Base-by-base conservation (phyloP, 2,888 invertebrate genomes). In the Agelastica alni region DNA sequence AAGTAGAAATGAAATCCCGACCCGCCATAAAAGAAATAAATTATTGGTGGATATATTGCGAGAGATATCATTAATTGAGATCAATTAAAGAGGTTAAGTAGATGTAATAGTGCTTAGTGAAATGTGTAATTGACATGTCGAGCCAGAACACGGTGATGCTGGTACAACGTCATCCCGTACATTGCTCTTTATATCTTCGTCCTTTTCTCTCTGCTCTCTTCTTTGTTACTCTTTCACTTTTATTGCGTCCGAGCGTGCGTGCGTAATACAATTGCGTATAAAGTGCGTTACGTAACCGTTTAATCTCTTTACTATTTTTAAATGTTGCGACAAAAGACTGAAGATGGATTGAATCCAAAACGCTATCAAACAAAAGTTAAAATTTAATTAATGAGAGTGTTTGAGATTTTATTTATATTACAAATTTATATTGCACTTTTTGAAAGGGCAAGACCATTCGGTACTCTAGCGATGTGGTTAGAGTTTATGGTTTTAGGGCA, bases 31-130 rank as follows among this genome's bases (percentile, higher is more conserved):
- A 53, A 56, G 64, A 63, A 63, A 62, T 68, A 59, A 67, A 69
- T 69, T 59, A 66, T 64, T 66, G 53, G 55, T 59, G 52, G 34
- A 16, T 22, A 28, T 37, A 28, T 26, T 36, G 36, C 36, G 58
- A 60, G 57, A 65, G 62, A 65, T 62, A 64, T 66, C 65, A 62
- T 59, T 69, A 72, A 74, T 74, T 73, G 74, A 64, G 73, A 65
- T 74, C 74, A 74, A 74, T 74, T 74, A 70, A 69, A 68, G 67
- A 70, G 74, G 74, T 74, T 74, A 74, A 74, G 64, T 72, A 71
- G 67, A 72, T 71, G 71, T 70, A 72, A 71, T 70, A 66, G 66
- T 65, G 68, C 69, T 68, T 68, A 65, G 68, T 69, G 67, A 71
- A 68, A 68, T 67, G 69, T 67, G 64, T 70, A 71, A 71, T 68